Evolutionary conservation across 2,113 vertebrate genomes (phyloP).

Genomic region (Hypanus sabinus): DNA sequence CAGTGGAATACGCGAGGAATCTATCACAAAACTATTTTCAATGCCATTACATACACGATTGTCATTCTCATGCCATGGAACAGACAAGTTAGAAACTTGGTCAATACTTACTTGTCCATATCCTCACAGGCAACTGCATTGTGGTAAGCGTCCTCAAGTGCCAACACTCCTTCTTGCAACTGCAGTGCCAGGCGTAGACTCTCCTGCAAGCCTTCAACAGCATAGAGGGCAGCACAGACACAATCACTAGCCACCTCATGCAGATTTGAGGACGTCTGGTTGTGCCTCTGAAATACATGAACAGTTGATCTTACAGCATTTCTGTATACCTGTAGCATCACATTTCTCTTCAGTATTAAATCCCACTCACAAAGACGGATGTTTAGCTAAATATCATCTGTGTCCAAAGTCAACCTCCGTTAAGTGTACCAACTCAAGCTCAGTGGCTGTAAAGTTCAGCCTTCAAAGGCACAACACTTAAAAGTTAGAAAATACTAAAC

Average conservation of each 20-base stretch:
- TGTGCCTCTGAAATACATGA: slow-evolving; percentile 69
- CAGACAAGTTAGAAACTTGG: background rate
- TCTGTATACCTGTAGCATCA: background rate
- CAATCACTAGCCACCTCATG: slow-evolving; percentile 92
- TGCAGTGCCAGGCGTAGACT: slow-evolving; percentile 79
- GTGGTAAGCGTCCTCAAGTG: slow-evolving; percentile 90
- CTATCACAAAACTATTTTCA: background rate
- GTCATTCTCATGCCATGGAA: background rate
- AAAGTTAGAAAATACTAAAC: background rate
- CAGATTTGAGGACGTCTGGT: slow-evolving; percentile 86
- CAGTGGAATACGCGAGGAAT: background rate
- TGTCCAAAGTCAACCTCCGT: background rate
- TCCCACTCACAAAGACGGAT: background rate
- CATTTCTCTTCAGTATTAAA: background rate
- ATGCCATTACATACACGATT: background rate
- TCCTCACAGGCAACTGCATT: slow-evolving; percentile 96
- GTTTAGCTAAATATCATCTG: background rate
- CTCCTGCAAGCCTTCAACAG: slow-evolving; percentile 89
- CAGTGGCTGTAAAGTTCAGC: background rate
- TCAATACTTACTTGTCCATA: slow-evolving; percentile 78
- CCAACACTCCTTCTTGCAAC: slow-evolving; percentile 89
- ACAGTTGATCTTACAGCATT: background rate
- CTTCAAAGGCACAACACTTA: background rate
- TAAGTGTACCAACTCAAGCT: background rate
- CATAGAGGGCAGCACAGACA: slow-evolving; percentile 90